Percentiles rank a stretch among this genome's conserved stretches.
Conservation (phyloP, 2,797 vertebrate species). For the Pantherophis vulpinus region DNA sequence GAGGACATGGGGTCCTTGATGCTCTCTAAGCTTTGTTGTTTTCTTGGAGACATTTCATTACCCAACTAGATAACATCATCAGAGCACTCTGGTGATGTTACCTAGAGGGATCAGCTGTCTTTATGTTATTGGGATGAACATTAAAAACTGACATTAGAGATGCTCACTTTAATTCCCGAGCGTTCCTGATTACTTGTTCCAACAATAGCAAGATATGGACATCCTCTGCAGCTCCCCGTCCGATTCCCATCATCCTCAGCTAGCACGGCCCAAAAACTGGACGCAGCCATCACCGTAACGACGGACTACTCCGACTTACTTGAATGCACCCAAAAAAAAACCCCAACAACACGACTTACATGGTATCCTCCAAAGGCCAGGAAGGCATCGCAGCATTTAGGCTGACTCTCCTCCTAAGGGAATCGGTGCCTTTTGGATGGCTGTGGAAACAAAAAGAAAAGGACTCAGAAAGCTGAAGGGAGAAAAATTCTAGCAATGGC, state of each 20-base stretch:
- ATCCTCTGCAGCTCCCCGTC: neutral
- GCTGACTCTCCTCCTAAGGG: slow-evolving; percentile 33
- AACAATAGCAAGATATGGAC: neutral
- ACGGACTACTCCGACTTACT: neutral
- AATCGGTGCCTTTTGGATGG: slow-evolving; percentile 42
- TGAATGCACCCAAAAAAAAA: neutral
- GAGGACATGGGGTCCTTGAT: too few relatives aligned
- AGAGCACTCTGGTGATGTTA: neutral
- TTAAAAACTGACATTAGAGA: neutral
- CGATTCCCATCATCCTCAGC: neutral
- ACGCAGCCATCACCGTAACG: too few relatives aligned
- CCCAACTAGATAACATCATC: neutral
- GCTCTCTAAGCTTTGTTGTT: neutral
- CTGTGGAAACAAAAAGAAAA: slow-evolving; percentile 51
- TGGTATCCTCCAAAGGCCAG: slow-evolving; percentile 1
- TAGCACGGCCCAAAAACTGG: neutral
- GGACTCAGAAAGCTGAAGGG: slow-evolving; percentile 14
- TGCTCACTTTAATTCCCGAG: neutral
- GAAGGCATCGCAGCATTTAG: slow-evolving; percentile 52
- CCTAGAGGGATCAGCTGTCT: neutral
- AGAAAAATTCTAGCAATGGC: neutral
- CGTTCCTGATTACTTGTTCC: neutral
- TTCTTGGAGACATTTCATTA: neutral
- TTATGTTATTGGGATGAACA: neutral
- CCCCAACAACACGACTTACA: slow-evolving; percentile 43